A percentile compares a stretch with the other conserved stretches of the same genome.
phyloP scores from a whole-genome alignment of 2,113 vertebrate genomes.

The Ailuropoda melanoleuca region DNA sequence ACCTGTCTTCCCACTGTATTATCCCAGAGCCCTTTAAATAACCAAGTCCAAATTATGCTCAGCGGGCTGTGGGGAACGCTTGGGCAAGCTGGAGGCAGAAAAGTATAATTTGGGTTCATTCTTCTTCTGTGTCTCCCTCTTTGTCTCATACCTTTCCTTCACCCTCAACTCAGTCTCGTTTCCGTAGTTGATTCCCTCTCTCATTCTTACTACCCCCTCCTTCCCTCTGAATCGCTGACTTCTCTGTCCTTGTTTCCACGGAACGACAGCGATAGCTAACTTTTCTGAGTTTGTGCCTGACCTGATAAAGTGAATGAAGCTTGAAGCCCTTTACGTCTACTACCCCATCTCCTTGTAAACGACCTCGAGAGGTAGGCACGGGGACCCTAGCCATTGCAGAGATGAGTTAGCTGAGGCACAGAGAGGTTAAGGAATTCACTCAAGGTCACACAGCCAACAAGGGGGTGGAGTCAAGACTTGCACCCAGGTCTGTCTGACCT shows the following conservation, averaged over 20 bases:
- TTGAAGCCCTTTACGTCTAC: neutral
- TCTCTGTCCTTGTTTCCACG: rapidly evolving
- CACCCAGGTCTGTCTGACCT: too few species aligned
- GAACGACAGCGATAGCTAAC: neutral
- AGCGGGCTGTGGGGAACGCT: slow-evolving; percentile 81
- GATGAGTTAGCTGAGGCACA: too few species aligned
- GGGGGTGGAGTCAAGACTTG: neutral
- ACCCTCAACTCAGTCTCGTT: neutral
- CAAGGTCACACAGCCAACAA: neutral
- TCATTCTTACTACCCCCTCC: neutral
- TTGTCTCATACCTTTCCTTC: neutral
- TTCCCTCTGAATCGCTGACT: neutral
- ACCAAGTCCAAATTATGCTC: slow-evolving; percentile 81
- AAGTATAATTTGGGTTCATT: slow-evolving; percentile 63
- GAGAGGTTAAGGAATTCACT: neutral
- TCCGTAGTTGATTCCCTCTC: neutral
- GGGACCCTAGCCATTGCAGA: neutral
- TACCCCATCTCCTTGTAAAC: neutral
- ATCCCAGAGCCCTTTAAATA: slow-evolving; percentile 85
- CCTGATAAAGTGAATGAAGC: neutral
- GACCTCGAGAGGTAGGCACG: neutral
- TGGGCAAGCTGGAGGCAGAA: slow-evolving; percentile 76
- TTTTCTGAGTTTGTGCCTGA: neutral
- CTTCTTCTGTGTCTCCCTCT: neutral
- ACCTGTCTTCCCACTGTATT: slow-evolving; percentile 82